Percentiles rank a stretch among this genome's conserved stretches.
Conservation (phyloP, 2,797 vertebrate species). For the Cheracebus regulus region DNA sequence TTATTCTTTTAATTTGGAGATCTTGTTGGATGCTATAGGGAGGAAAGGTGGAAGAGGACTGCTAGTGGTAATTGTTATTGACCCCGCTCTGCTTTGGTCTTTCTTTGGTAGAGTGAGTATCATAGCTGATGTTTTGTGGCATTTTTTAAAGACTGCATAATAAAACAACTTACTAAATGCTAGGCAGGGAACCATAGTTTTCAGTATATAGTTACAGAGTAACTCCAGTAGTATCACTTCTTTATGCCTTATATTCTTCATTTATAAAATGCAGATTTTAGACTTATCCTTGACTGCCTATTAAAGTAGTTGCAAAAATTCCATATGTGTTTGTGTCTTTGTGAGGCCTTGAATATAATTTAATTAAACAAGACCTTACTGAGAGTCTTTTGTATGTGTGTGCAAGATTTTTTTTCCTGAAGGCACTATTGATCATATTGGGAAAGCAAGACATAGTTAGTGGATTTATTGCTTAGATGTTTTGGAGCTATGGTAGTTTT, state of each 20-base stretch:
- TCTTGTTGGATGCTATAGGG: background rate
- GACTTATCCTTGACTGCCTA: background rate
- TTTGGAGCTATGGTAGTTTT: background rate
- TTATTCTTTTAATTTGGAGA: background rate
- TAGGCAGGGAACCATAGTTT: background rate
- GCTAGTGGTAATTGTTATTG: background rate
- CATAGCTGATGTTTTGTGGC: background rate
- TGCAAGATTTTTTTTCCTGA: background rate
- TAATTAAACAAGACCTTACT: background rate
- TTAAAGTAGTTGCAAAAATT: background rate
- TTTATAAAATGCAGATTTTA: background rate
- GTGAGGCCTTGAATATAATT: background rate
- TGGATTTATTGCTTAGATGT: background rate
- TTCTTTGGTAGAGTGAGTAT: background rate
- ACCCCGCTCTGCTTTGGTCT: background rate
- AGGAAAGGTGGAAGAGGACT: background rate
- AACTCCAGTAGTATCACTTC: background rate
- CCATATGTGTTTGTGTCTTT: background rate
- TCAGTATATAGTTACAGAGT: background rate
- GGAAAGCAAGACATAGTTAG: background rate
- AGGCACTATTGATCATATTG: background rate
- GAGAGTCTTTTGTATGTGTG: background rate
- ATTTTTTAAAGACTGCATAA: background rate
- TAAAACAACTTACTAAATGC: background rate
- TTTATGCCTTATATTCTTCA: background rate